A percentile compares a stretch with the other conserved stretches of the same genome.
Evolutionary conservation across 2,797 vertebrate genomes (phyloP).

Genomic region (Oryzias dopingdopingensis): DNA sequence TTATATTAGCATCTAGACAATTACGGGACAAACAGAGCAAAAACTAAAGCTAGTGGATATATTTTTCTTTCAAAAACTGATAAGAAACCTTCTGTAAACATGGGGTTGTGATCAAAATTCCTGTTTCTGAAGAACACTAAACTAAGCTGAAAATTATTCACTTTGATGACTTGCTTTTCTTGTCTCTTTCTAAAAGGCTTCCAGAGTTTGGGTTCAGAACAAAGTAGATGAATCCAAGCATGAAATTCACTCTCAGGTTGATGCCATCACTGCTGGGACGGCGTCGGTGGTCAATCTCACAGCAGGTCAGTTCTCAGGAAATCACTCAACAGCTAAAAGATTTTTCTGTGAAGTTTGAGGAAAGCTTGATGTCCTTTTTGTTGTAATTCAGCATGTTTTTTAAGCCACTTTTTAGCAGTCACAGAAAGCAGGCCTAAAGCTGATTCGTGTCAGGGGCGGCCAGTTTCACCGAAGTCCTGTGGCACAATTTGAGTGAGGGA

Average conservation of each 20-base stretch:
- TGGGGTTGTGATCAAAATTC: slow-evolving; percentile 37
- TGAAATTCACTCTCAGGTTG: slow-evolving; percentile 99
- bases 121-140: slow-evolving; percentile 50
- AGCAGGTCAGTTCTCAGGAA: slow-evolving; percentile 82
- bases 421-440: too few relatives aligned
- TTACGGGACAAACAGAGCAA: too few relatives aligned
- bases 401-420: too few relatives aligned
- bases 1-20: too few relatives aligned
- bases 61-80: too few relatives aligned
- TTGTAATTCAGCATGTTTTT: too few relatives aligned
- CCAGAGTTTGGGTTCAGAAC: slow-evolving; percentile 98
- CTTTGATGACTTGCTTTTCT: slow-evolving; percentile 55
- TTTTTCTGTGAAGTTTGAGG: not conserved
- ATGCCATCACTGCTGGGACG: slow-evolving; percentile 97
- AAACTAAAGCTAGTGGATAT: too few relatives aligned
- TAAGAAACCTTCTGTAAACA: slow-evolving; percentile 26
- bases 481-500: too few relatives aligned
- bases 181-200: slow-evolving; percentile 82
- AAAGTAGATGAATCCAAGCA: slow-evolving; percentile 99
- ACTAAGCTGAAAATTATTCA: slow-evolving; percentile 53
- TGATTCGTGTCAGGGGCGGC: too few relatives aligned
- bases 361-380: too few relatives aligned
- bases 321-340: slow-evolving; percentile 20
- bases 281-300: slow-evolving; percentile 99
- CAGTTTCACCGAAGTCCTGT: too few relatives aligned